These are phyloP conservation scores for Dicentrarchus labrax DNA, from an alignment of 2,113 vertebrate genomes.

Conservation along the genomic window DNA sequence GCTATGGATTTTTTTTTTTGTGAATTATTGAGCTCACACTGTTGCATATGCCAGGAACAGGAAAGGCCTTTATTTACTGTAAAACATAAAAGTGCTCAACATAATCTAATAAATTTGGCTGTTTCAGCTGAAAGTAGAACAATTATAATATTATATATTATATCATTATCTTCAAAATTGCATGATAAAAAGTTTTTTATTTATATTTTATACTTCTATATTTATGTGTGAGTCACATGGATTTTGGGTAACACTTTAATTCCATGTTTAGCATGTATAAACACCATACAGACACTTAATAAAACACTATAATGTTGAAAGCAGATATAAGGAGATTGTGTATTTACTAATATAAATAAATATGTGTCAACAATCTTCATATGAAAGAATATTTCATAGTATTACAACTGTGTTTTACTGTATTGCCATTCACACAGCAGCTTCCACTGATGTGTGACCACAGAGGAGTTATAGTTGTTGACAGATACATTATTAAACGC, in stretches of 20 bases:
- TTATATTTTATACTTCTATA: background rate
- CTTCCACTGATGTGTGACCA: background rate
- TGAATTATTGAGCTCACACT: constrained; percentile 1
- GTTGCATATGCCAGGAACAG: background rate
- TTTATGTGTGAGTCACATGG: background rate
- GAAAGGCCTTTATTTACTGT: background rate
- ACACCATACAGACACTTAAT: no score
- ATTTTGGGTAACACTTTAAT: background rate
- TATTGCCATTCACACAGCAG: background rate
- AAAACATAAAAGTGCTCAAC: background rate
- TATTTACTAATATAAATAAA: background rate
- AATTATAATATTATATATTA: no score
- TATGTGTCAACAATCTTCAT: background rate
- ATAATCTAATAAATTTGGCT: no score
- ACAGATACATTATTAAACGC: background rate
- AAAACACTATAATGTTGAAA: background rate
- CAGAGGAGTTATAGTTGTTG: background rate
- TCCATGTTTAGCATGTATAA: no score
- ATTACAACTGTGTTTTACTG: background rate
- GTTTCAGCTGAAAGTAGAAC: no score
- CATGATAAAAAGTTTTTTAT: no score
- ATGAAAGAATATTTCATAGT: background rate
- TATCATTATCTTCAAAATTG: no score
- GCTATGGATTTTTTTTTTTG: background rate
- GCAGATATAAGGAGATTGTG: background rate